These are phyloP conservation scores for Pteromalus puparum DNA, from an alignment of 1,140 invertebrate species.

Conservation along the genomic window DNA sequence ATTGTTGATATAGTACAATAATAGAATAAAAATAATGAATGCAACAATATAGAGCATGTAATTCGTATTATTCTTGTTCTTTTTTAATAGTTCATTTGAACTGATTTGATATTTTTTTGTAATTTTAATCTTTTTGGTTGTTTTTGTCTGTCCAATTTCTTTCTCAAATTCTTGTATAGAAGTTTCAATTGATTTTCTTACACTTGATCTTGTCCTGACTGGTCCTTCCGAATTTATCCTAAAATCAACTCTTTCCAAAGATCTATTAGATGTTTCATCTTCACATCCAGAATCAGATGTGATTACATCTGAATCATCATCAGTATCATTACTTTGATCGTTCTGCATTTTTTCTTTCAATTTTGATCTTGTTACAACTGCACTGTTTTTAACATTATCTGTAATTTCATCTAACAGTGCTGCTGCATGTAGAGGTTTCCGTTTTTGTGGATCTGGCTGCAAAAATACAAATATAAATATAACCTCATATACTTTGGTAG, in stretches of 20 bases:
- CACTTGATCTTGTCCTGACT: neutral
- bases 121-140: neutral
- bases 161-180: no score
- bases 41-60: neutral
- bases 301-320: neutral
- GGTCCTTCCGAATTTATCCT: neutral
- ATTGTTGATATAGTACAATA: neutral
- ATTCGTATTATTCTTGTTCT: neutral
- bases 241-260: neutral
- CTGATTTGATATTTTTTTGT: neutral
- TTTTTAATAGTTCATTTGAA: neutral
- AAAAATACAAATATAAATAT: neutral
- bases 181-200: neutral
- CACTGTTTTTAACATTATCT: constrained; percentile 29
- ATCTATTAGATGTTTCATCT: neutral
- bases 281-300: neutral
- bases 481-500: neutral
- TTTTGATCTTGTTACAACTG: constrained; percentile 7
- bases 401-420: constrained; percentile 22
- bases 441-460: constrained; percentile 15
- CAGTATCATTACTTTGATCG: neutral
- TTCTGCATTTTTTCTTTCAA: neutral
- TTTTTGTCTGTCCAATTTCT: neutral
- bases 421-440: neutral
- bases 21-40: neutral